phyloP scores from a whole-genome alignment of 2,113 vertebrate species.

The Zootoca vivipara region DNA sequence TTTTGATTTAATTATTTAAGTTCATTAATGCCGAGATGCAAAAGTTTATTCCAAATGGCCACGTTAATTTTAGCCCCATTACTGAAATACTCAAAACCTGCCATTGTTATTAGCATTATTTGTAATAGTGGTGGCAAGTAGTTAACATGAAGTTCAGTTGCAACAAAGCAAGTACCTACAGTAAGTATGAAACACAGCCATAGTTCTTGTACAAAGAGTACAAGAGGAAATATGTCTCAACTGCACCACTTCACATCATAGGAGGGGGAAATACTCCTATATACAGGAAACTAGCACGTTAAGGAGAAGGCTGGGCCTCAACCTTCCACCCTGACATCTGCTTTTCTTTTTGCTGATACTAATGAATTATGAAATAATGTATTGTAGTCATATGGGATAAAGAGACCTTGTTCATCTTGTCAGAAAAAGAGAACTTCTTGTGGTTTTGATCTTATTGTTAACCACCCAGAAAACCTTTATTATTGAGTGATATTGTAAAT shows the following conservation, averaged over 20 bases:
- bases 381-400: background rate
- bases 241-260: background rate
- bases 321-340: background rate
- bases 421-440: background rate
- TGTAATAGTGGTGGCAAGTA: no score
- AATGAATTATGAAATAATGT: background rate
- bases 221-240: background rate
- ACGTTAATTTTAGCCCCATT: background rate
- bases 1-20: background rate
- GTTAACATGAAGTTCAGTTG: background rate
- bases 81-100: no score
- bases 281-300: background rate
- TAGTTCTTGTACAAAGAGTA: background rate
- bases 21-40: background rate
- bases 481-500: no score
- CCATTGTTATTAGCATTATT: no score
- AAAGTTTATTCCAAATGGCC: background rate
- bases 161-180: background rate
- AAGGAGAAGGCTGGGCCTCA: background rate
- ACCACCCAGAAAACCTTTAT: background rate
- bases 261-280: background rate
- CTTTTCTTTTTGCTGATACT: background rate
- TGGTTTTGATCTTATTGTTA: background rate
- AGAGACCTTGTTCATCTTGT: background rate
- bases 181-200: background rate